Base-by-base conservation (phyloP, 2,888 invertebrate genomes). In the Phengaris arion region DNA sequence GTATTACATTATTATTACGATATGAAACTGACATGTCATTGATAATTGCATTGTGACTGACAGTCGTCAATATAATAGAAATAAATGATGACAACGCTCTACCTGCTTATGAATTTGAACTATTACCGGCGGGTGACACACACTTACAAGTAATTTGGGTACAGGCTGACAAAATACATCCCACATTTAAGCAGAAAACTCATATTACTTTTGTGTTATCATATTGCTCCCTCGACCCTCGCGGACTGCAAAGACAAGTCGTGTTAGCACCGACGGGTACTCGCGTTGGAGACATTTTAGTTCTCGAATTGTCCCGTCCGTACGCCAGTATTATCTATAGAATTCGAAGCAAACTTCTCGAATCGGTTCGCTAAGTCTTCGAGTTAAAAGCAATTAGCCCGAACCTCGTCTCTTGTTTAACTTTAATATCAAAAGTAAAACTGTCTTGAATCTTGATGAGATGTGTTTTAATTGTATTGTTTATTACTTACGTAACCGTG, bases 331-430 rank as follows among this genome's bases (percentile, higher is more conserved):
- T 48, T 35, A 15, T 57, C 15, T 12, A 64, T 64, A 64, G 35
- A 72, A 72, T 75, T 69, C 22, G 68, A 48, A 69, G 69, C 48
- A 69, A 78, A 78, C 75, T 80, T 77, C 51, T 22, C 73, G 68
- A 79, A 78, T 79, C 78, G 76, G 70, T 78, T 76, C 79, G 76
- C 74, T 78, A 74, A 78, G 78, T 76, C 77, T 79, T 72, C 75
- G 75, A 79, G 78, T 79, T 79, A 77, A 77, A 79, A 78, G 79
- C 77, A 79, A 79, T 79, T 79, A 79, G 79, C 75, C 74, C 51
- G 69, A 77, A 77, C 78, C 78, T 76, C 48, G 77, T 76, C 78
- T 77, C 77, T 77, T 79, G 77, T 79, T 79, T 79, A 76, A 79
- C 74, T 79, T 79, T 77, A 76, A 76, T 75, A 78, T 77, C 78